phyloP scores from a whole-genome alignment of 1,140 invertebrate species.

The Drosophila simulans region DNA sequence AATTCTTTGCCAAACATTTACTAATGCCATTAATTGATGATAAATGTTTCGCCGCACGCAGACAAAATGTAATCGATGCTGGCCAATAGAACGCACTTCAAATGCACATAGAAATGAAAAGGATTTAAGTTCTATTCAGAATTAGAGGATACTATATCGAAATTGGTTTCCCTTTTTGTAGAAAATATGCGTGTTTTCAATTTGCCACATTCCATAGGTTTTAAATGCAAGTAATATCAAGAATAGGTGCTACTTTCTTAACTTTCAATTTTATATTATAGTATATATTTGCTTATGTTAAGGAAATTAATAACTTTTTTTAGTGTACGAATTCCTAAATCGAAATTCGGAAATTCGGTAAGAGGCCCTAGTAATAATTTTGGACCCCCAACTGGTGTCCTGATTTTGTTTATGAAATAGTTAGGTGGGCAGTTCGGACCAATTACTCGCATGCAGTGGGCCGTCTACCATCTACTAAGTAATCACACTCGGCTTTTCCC shows the following conservation, averaged over 20 bases:
- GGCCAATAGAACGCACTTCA: conserved; percentile 13
- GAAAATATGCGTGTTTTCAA: background rate
- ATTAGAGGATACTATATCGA: background rate
- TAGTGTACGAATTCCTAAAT: conserved; percentile 1
- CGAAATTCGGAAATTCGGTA: conserved; percentile 16
- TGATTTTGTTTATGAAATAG: conserved; percentile 42
- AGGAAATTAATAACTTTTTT: background rate
- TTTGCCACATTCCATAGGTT: background rate
- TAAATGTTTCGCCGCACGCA: conserved; percentile 46
- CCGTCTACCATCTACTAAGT: conserved; percentile 7
- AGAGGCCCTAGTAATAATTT: conserved; percentile 6
- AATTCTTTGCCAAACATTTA: conserved; percentile 58
- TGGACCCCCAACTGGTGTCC: conserved; percentile 25
- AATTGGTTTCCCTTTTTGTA: background rate
- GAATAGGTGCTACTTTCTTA: too few relatives aligned
- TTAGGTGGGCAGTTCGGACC: conserved; percentile 30
- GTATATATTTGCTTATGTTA: too few relatives aligned
- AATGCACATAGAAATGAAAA: background rate
- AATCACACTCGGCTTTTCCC: conserved; percentile 12
- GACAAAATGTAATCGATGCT: conserved; percentile 38
- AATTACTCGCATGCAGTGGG: conserved; percentile 34
- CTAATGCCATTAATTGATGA: conserved; percentile 69
- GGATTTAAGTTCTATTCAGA: background rate
- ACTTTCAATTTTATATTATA: too few relatives aligned
- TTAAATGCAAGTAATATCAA: background rate